phyloP scores from a whole-genome alignment of 2,113 vertebrate species.

The Perccottus glenii region DNA sequence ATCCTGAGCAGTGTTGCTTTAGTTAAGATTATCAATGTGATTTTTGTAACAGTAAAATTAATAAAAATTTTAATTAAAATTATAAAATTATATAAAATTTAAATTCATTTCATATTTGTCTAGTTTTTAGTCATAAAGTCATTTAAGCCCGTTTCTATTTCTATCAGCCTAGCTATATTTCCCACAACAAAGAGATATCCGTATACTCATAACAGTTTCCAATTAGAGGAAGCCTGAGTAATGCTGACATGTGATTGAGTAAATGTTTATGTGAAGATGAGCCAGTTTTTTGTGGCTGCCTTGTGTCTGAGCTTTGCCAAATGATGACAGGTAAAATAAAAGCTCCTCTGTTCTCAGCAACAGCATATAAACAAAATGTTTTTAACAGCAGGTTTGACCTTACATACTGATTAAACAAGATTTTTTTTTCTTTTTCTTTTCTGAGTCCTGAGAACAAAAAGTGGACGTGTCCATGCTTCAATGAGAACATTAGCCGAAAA shows the following conservation, averaged over 20 bases:
- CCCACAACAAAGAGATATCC: background rate
- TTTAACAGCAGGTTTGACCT: background rate
- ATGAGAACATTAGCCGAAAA: too few species aligned
- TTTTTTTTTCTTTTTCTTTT: background rate
- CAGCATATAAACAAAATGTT: background rate
- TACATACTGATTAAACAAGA: too few species aligned
- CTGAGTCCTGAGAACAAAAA: background rate
- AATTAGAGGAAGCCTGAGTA: background rate
- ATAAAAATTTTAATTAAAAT: too few species aligned
- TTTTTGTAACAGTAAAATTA: too few species aligned
- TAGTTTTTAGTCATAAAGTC: too few species aligned
- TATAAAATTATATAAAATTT: too few species aligned
- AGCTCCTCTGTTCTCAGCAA: background rate
- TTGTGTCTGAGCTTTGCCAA: background rate
- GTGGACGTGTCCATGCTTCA: too few species aligned
- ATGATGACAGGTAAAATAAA: conserved; percentile 3
- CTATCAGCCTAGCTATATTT: background rate
- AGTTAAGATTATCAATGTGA: background rate
- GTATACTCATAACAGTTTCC: background rate
- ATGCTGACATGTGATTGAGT: background rate
- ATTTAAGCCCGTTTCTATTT: background rate
- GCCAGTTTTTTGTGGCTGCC: background rate
- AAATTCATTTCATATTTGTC: too few species aligned
- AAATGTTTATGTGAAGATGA: conserved; percentile 5
- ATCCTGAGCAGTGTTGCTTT: too few species aligned